Conservation (phyloP, 2,113 vertebrate species). For the Amblyornis subalaris region DNA sequence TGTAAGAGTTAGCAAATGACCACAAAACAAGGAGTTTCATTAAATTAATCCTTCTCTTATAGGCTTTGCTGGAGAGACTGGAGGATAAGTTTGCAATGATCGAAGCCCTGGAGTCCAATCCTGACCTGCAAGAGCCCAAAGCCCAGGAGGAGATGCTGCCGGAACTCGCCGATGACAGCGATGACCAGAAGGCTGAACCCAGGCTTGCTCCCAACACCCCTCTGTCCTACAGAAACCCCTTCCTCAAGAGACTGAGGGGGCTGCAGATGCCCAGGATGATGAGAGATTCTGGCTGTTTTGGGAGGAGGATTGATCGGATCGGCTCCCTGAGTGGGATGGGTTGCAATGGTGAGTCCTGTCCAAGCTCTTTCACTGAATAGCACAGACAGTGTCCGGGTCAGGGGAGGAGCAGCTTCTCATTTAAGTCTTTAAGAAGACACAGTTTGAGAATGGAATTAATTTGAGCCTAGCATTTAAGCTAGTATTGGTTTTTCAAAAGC, state of each 20-base stretch:
- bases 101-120: constrained; percentile 3
- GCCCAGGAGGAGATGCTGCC: neutral
- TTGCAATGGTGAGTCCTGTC: constrained; percentile 71
- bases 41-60: neutral
- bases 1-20: neutral
- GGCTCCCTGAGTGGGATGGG: constrained; percentile 84
- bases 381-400: neutral
- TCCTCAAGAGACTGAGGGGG: constrained; percentile 68
- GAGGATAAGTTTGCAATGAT: constrained; percentile 63
- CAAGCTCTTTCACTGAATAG: fast-evolving
- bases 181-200: constrained; percentile 10
- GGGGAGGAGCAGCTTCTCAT: neutral
- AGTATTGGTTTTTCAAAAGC: neutral
- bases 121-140: neutral
- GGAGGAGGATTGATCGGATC: constrained; percentile 83
- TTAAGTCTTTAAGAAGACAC: neutral
- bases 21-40: neutral
- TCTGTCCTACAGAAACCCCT: constrained; percentile 57
- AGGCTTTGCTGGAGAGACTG: constrained; percentile 77
- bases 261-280: constrained; percentile 44
- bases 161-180: neutral
- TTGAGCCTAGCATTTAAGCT: neutral
- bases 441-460: neutral
- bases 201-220: neutral
- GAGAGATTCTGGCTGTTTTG: constrained; percentile 81